phyloP scores from a whole-genome alignment of 2,113 vertebrate genomes.

The Ptyas mucosa region DNA sequence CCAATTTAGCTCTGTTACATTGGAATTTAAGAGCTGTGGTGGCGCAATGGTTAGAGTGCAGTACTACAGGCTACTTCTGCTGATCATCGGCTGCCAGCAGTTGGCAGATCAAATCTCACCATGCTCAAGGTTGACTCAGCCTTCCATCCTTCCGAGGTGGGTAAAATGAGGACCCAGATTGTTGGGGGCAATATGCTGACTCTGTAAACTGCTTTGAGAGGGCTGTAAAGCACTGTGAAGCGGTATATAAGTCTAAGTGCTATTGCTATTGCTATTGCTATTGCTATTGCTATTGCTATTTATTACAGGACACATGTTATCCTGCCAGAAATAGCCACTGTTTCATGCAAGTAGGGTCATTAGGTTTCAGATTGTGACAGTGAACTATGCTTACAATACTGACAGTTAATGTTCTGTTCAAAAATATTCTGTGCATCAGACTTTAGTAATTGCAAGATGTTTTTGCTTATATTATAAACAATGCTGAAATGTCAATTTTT shows the following conservation, averaged over 20 bases:
- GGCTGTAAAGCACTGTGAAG: no score
- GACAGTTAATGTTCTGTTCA: neutral
- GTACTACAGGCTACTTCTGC: no score
- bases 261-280: neutral
- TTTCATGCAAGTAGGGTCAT: neutral
- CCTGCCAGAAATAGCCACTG: neutral
- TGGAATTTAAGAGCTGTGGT: neutral
- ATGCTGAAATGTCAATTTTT: neutral
- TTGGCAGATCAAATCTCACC: no score
- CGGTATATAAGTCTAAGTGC: no score
- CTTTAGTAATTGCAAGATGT: neutral
- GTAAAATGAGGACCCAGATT: no score
- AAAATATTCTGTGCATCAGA: neutral
- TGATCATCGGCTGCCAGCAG: no score
- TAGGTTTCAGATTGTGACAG: neutral
- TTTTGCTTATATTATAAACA: neutral
- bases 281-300: neutral
- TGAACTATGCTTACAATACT: neutral
- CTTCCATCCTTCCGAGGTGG: no score
- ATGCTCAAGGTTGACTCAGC: no score
- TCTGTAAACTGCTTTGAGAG: no score
- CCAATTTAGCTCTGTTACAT: neutral
- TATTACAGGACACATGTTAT: neutral
- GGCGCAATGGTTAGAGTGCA: no score
- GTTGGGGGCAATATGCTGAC: no score